phyloP scores from a whole-genome alignment of 2,888 invertebrate genomes.

The Synanthedon vespiformis region DNA sequence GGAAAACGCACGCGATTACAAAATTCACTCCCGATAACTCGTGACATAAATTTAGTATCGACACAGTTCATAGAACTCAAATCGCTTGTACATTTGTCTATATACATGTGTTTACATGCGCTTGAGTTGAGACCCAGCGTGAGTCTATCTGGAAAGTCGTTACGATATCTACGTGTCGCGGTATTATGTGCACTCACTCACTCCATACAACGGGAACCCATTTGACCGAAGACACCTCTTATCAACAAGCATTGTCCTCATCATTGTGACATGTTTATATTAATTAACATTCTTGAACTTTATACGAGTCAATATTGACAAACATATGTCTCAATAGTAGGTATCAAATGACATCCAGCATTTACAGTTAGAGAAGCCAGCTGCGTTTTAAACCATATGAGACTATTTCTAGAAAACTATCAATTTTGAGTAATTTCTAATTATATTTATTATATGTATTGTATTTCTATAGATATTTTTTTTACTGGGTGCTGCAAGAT shows the following conservation, averaged over 20 bases:
- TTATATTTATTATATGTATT: too few relatives aligned
- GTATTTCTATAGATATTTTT: too few relatives aligned
- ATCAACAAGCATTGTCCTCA: slow-evolving; percentile 38
- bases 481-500: too few relatives aligned
- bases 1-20: slow-evolving; percentile 53
- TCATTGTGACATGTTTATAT: slow-evolving; percentile 25
- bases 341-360: neutral
- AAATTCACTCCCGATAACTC: slow-evolving; percentile 52
- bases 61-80: slow-evolving; percentile 59
- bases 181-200: slow-evolving; percentile 39
- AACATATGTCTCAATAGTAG: slow-evolving; percentile 17
- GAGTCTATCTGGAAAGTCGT: slow-evolving; percentile 58
- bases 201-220: slow-evolving; percentile 22
- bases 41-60: slow-evolving; percentile 61
- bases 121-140: slow-evolving; percentile 28
- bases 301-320: slow-evolving; percentile 17
- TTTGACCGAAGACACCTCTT: slow-evolving; percentile 24
- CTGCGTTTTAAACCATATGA: too few relatives aligned
- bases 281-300: slow-evolving; percentile 50
- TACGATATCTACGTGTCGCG: slow-evolving; percentile 48
- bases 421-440: too few relatives aligned
- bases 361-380: too few relatives aligned
- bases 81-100: slow-evolving; percentile 23
- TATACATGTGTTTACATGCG: slow-evolving; percentile 38
- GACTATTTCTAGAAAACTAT: too few relatives aligned